These are phyloP conservation scores for Lampris incognitus DNA, from an alignment of 2,113 vertebrate genomes.

Conservation along the genomic window DNA sequence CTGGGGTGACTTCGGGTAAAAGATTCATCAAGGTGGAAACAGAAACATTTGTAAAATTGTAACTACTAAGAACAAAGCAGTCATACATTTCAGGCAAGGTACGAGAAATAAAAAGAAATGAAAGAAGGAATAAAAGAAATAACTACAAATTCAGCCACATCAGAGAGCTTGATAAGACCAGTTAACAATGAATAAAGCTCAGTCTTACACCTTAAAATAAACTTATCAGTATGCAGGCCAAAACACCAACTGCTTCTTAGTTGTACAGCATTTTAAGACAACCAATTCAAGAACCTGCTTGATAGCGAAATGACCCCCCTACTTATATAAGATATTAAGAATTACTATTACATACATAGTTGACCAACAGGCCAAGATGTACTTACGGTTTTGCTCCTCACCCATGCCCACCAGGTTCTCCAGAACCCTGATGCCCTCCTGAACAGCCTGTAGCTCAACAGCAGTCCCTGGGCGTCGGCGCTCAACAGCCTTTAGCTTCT, in stretches of 20 bases:
- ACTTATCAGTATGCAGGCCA: neutral
- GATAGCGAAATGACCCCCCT: neutral
- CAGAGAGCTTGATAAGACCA: too few relatives aligned
- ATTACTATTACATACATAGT: neutral
- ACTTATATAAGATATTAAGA: neutral
- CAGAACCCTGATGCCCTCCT: conserved; percentile 96
- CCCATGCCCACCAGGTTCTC: conserved; percentile 94
- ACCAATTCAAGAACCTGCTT: too few relatives aligned
- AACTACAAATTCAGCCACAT: too few relatives aligned
- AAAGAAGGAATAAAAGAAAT: too few relatives aligned
- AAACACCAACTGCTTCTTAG: neutral
- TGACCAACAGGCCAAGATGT: neutral
- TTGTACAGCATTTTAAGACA: conserved; percentile 14
- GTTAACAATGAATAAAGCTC: neutral
- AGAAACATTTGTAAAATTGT: too few relatives aligned
- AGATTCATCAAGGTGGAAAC: too few relatives aligned
- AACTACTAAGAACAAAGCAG: too few relatives aligned
- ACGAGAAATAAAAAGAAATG: too few relatives aligned
- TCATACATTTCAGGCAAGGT: too few relatives aligned
- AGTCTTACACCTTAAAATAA: neutral
- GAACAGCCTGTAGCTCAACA: conserved; percentile 91
- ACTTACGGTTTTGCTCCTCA: conserved; percentile 97
- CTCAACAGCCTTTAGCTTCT: conserved; percentile 95
- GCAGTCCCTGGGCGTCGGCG: conserved; percentile 83
- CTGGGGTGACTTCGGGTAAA: too few relatives aligned